A percentile compares a stretch with the other conserved stretches of the same genome.
Evolutionary conservation across 2,888 invertebrate species (phyloP).

Genomic region (Villa cingulata): DNA sequence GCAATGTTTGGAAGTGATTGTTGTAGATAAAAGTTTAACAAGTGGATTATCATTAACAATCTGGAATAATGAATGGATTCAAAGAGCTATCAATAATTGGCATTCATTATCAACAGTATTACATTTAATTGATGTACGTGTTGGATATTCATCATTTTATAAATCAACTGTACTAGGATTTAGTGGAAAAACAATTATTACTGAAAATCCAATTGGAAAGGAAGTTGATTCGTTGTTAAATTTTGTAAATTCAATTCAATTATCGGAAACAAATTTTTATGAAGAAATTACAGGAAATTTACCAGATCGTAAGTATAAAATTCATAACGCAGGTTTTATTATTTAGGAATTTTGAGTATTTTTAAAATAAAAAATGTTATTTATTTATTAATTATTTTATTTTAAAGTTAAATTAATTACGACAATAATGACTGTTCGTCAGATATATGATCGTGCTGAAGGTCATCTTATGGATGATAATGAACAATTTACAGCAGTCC

Average conservation of each 20-base stretch:
- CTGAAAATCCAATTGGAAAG: slow-evolving; percentile 55
- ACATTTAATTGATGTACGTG: slow-evolving; percentile 54
- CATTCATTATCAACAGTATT: slow-evolving; percentile 51
- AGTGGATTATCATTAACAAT: slow-evolving; percentile 45
- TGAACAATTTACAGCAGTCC: slow-evolving; percentile 53
- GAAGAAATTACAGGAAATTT: slow-evolving; percentile 12
- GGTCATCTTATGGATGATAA: slow-evolving; percentile 30
- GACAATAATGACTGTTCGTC: slow-evolving; percentile 45
- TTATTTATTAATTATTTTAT: slow-evolving; percentile 1
- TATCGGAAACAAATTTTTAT: slow-evolving; percentile 24
- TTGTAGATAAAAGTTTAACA: slow-evolving; percentile 47
- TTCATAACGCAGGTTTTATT: background rate
- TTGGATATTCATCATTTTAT: slow-evolving; percentile 44
- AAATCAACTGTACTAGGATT: slow-evolving; percentile 40
- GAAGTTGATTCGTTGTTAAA: slow-evolving; percentile 45
- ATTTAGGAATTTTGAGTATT: background rate
- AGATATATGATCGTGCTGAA: slow-evolving; percentile 39
- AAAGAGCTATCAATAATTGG: slow-evolving; percentile 46
- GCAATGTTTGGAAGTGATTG: slow-evolving; percentile 50
- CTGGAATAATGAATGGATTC: slow-evolving; percentile 59
- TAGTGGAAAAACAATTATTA: slow-evolving; percentile 46
- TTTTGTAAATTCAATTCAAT: slow-evolving; percentile 37
- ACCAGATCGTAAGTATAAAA: slow-evolving; percentile 32
- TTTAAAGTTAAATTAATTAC: slow-evolving; percentile 40
- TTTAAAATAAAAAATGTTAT: background rate